Evolutionary conservation across 2,113 vertebrate species (phyloP), one percentile per base, ranked within the genome.

Genomic region (Channa maculata): DNA sequence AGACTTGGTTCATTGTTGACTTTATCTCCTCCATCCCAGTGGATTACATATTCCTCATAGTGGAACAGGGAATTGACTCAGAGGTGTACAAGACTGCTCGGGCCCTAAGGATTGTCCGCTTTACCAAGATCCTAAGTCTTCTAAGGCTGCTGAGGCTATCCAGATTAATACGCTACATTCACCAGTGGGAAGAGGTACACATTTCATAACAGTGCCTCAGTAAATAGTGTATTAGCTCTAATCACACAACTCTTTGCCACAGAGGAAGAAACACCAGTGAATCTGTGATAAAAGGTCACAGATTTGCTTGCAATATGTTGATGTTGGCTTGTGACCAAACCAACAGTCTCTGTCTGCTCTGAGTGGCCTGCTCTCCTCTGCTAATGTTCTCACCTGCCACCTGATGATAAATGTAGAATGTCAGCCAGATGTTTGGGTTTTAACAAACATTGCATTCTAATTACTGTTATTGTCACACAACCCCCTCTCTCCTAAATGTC

Each of bases 41-140:
- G 96, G 98, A 99, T 95, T 99, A 99, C 53, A 98, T 99, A 91
- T 99, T 99, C 92, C 95, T 99, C 80, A 99, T 99, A 5, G 97
- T 99, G 92, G 97, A 99, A 92, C 96, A 96, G 83, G 98, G 98
- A 77, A 98, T 99, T 0, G 98, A 99, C 94, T 98, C 98, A 0
- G 98, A 99, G 92, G 96, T 99, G 52, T 99, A 99, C 86, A 99
- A 99, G 91, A 99, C 98, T 0, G 98, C 98, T 1, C 95, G 98
- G 0, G 97, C 97, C 2, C 92, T 99, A 69, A 95, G 98, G 80
- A 99, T 99, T 3, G 97, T 99, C 15, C 96, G 98, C 12, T 98
- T 98, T 88, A 98, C 97, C 82, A 98, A 98, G 92, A 98, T 98
- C 87, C 95, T 98, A 50, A 98, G 97, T 83, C 95, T 98, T 37